These are phyloP conservation scores for Mesocricetus auratus DNA, from an alignment of 2,113 vertebrate genomes.

Conservation along the genomic window DNA sequence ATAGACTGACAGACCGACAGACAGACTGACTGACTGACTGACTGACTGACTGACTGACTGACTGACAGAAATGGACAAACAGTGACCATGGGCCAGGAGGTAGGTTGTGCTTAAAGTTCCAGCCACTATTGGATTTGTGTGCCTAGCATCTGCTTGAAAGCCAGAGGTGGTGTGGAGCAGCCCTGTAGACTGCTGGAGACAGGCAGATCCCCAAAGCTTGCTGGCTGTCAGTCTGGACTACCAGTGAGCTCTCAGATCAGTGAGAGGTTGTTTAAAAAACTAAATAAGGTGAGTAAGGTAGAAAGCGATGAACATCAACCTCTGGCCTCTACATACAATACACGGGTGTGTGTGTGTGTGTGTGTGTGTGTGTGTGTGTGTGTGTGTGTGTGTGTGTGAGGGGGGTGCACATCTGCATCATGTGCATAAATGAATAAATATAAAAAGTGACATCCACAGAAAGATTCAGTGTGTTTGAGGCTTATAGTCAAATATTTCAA, in stretches of 20 bases:
- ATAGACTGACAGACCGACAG: no score
- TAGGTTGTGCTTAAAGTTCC: neutral
- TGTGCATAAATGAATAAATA: neutral
- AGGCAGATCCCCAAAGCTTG: neutral
- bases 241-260: neutral
- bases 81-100: no score
- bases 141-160: neutral
- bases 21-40: no score
- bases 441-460: neutral
- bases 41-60: no score
- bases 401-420: neutral
- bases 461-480: neutral
- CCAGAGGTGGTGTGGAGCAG: neutral
- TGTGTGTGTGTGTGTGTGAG: neutral
- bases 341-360: neutral
- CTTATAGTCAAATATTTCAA: conserved; percentile 39
- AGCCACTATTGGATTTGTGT: neutral
- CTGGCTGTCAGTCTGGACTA: neutral
- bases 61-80: no score
- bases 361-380: neutral
- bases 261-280: neutral
- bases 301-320: neutral
- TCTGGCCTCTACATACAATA: neutral
- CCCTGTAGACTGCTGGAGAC: neutral
- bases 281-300: neutral